Evolutionary conservation across 2,888 invertebrate genomes (phyloP).

Genomic region (Tenthredo livida): DNA sequence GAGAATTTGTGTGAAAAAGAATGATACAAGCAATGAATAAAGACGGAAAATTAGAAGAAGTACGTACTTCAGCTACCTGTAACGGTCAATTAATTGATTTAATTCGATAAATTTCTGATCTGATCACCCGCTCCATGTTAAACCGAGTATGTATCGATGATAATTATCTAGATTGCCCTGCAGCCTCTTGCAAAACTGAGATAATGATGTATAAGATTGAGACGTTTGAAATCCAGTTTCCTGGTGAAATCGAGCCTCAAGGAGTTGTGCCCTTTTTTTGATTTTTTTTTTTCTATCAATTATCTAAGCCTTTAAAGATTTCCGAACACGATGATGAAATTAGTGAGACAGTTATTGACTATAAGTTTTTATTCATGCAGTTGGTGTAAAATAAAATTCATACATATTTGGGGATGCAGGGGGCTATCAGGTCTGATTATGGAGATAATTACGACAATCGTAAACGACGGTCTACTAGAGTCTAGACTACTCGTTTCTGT

Average conservation of each 20-base stretch:
- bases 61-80: background rate
- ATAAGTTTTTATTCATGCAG: background rate
- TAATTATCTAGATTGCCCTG: constrained; percentile 15
- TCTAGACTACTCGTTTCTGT: background rate
- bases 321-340: background rate
- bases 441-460: background rate
- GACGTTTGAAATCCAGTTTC: constrained; percentile 28
- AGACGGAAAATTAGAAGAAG: background rate
- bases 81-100: constrained; percentile 4
- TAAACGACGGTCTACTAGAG: background rate
- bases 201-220: constrained; percentile 16
- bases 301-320: background rate
- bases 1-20: background rate
- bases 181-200: constrained; percentile 18
- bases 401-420: background rate
- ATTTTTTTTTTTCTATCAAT: background rate
- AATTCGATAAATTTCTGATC: background rate
- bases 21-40: background rate
- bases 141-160: background rate
- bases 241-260: constrained; percentile 2
- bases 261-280: background rate
- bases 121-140: background rate
- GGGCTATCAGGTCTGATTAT: background rate
- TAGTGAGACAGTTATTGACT: background rate
- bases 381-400: background rate